Evolutionary conservation across 2,888 invertebrate genomes (phyloP), one percentile per base, ranked within the genome.

Genomic region (Leptinotarsa peninsularis): DNA sequence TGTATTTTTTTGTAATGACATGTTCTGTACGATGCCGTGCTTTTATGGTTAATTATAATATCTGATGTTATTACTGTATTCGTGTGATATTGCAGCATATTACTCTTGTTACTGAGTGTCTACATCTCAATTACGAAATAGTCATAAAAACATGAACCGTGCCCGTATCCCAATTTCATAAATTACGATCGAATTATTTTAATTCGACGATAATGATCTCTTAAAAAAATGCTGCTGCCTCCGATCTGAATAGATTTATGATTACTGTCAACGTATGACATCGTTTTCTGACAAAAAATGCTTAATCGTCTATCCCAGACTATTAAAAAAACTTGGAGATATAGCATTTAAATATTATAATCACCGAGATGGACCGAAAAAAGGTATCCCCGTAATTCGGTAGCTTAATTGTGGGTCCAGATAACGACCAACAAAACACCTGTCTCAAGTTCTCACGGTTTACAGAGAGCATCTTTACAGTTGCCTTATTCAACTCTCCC

Each of bases 401-500:
- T 86, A 87, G 87, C 87, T 86, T 85, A 86, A 86, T 87, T 85
- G 86, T 83, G 83, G 83, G 82, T 81, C 81, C 83, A 82, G 86
- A 86, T 85, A 85, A 85, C 83, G 86, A 85, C 85, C 84, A 68
- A 82, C 81, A 82, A 85, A 85, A 86, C 87, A 87, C 87, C 87
- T 87, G 87, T 86, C 85, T 82, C 79, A 72, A 81, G 83, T 87
- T 87, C 87, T 86, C 87, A 86, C 86, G 86, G 86, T 86, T 82
- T 78, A 63, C 79, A 56, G 72, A 71, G 74, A 76, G 76, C 75
- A 75, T 76, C 78, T 78, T 74, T 74, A 74, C 78, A 78, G 78
- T 78, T 73, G 74, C 78, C 74, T 76, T 74, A 76, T 77, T 76
- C 73, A 78, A 80, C 80, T 82, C 81, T 80, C 81, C 79, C 82